A percentile compares a stretch with the other conserved stretches of the same genome.
Conservation (phyloP, 2,888 invertebrate genomes). For the Acronicta aceris region DNA sequence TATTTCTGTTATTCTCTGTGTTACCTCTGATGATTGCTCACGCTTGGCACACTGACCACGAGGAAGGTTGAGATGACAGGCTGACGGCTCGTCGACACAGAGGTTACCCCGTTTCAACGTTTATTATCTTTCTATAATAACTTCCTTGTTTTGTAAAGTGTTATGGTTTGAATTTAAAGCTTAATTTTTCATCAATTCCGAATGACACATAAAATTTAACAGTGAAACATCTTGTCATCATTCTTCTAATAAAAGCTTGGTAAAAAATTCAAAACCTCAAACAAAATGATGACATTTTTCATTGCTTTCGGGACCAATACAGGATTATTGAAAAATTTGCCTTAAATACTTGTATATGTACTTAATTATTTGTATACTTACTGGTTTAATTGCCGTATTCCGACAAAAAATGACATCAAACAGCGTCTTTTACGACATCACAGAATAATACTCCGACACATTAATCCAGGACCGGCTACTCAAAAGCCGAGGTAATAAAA, state of each 20-base stretch:
- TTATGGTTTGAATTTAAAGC: background rate
- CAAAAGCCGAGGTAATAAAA: conserved; percentile 38
- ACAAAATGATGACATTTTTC: too few species aligned
- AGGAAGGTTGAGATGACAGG: conserved; percentile 68
- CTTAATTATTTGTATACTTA: too few species aligned
- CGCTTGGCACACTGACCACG: conserved; percentile 78
- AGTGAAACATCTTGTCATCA: too few species aligned
- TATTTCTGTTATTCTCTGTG: conserved; percentile 63
- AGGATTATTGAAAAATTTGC: too few species aligned
- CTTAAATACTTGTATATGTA: too few species aligned
- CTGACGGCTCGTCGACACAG: conserved; percentile 67
- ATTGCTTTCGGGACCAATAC: too few species aligned
- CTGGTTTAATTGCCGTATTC: too few species aligned
- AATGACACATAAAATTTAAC: too few species aligned
- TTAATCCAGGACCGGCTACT: conserved; percentile 23
- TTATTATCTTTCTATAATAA: conserved; percentile 32
- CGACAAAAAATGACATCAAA: conserved; percentile 11
- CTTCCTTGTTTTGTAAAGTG: conserved; percentile 26
- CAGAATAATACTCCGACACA: conserved; percentile 27
- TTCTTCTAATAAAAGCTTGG: too few species aligned
- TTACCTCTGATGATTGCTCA: conserved; percentile 70
- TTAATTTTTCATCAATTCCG: background rate
- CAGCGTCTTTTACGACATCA: conserved; percentile 20
- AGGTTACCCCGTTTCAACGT: conserved; percentile 50
- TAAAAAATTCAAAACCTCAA: too few species aligned